Base-by-base conservation (phyloP, 2,797 vertebrate genomes). In the Pyrocephalus nanus region DNA sequence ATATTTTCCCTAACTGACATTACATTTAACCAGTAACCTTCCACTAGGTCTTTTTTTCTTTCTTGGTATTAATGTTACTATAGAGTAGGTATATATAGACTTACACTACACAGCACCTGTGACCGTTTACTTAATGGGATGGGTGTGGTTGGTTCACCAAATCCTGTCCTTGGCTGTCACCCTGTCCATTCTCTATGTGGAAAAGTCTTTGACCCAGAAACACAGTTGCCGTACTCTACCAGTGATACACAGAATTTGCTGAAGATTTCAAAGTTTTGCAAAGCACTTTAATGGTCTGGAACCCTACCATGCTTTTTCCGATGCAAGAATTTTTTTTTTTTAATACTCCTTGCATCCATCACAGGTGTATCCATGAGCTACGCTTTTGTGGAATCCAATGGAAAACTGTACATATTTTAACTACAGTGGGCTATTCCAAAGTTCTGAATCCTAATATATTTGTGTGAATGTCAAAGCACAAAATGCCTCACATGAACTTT, bases 101-200 rank as follows among this genome's bases (percentile, higher is more conserved):
- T 74, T 60, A 11, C 2, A 10, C 14, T 51, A 1, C 16, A 9
- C 0, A 4, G 17, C 5, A 53, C 25, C 45, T 36, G 11, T 67
- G 54, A 43, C 67, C 16, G 70, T 9, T 79, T 42, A 65, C 12
- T 2, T 53, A 29, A 12, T 6, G 8, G 17, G 4, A 16, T 50
- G 2, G 19, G 13, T 79, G 32, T 43, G 11, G 4, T n/a, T 65
- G 7, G 8, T 58, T 69, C 92, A 38, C 43, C 4, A 2, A 15
- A 20, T 30, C 40, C 34, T 76, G 15, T 38, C 16, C 11, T 64
- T 91, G 62, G 23, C 60, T 71, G 43, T 45, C 43, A 5, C 23
- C 8, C 29, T 66, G 4, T 25, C 10, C 7, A 0, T 81, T 61
- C 18, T 43, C 43, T 45, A 16, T 51, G 21, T 32, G 21, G 12